Conservation (phyloP, 2,797 vertebrate genomes). For the Zonotrichia albicollis region DNA sequence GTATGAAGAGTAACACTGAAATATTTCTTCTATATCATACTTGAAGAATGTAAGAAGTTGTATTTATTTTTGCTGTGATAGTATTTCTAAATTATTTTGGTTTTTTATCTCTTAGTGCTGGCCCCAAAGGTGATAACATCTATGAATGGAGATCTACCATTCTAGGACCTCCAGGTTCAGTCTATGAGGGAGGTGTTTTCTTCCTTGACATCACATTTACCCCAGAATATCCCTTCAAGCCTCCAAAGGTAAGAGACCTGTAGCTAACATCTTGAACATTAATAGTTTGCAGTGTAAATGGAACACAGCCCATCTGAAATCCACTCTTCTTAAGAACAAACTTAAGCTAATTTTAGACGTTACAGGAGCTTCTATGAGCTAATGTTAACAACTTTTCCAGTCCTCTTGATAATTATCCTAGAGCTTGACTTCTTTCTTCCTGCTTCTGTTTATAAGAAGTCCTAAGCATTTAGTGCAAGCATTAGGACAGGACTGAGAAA, state of each 20-base stretch:
- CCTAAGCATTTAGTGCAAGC: not conserved
- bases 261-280: not conserved
- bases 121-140: slow-evolving; percentile 96
- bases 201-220: slow-evolving; percentile 96
- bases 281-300: not conserved
- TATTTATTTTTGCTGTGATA: not conserved
- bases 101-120: slow-evolving; percentile 78
- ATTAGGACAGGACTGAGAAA: not conserved
- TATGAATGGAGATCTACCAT: slow-evolving; percentile 97
- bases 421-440: not conserved
- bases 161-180: slow-evolving; percentile 94
- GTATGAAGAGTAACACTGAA: not conserved
- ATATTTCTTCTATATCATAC: not conserved
- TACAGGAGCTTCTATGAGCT: not conserved
- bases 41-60: not conserved
- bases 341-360: not conserved
- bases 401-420: not conserved
- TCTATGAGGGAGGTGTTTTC: slow-evolving; percentile 95
- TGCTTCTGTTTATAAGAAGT: not conserved
- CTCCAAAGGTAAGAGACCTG: slow-evolving; percentile 88
- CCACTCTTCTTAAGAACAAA: not conserved
- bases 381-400: not conserved
- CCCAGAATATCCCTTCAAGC: slow-evolving; percentile 96
- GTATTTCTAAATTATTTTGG: not conserved
- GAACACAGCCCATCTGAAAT: not conserved